Conservation (phyloP, 2,888 invertebrate species). For the Lymantria monacha region DNA sequence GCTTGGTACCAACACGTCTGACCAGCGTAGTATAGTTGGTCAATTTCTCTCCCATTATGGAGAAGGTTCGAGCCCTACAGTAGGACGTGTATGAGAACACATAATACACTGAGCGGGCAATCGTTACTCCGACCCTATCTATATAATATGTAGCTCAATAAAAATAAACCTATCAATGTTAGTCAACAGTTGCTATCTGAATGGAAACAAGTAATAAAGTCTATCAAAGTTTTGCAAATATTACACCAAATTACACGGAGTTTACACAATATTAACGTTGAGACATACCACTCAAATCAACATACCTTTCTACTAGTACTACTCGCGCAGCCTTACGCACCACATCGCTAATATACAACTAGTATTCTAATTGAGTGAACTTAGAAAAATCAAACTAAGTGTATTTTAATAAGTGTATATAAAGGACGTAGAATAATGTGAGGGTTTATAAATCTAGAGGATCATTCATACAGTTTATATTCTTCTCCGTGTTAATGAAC, state of each 20-base stretch:
- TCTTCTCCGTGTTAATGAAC: background rate
- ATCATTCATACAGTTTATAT: background rate
- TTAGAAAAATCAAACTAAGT: background rate
- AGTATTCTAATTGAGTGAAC: constrained; percentile 7
- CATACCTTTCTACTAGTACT: constrained; percentile 3
- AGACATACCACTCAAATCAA: constrained; percentile 1
- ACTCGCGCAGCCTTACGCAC: background rate
- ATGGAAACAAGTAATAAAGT: background rate
- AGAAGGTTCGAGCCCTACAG: too few relatives aligned
- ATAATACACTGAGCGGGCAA: too few relatives aligned
- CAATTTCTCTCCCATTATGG: too few relatives aligned
- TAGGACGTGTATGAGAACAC: too few relatives aligned
- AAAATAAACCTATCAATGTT: too few relatives aligned
- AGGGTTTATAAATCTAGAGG: background rate
- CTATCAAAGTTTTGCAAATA: background rate
- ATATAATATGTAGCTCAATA: too few relatives aligned
- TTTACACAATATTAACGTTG: constrained; percentile 2
- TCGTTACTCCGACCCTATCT: too few relatives aligned
- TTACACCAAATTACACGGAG: constrained; percentile 2
- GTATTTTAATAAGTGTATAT: background rate
- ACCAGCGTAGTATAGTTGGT: too few relatives aligned
- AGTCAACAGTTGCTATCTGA: too few relatives aligned
- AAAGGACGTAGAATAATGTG: background rate
- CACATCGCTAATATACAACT: background rate
- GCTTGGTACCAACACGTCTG: too few relatives aligned